Evolutionary conservation across 2,888 invertebrate genomes (phyloP).

Genomic region (Tolmerus cingulatus): DNA sequence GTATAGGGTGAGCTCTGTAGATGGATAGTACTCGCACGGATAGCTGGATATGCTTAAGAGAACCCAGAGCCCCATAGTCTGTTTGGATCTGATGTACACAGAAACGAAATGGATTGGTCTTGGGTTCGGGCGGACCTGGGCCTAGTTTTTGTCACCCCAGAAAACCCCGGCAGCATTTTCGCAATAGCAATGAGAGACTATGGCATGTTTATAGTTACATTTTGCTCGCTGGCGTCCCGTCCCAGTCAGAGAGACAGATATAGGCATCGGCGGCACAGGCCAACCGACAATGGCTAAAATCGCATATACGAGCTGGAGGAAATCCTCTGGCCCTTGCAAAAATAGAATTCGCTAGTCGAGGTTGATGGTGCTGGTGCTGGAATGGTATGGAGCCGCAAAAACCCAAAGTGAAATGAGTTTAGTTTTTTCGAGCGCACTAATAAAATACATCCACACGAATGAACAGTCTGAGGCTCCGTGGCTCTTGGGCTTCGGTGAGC

Average conservation of each 20-base stretch:
- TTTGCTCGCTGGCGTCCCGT: not conserved
- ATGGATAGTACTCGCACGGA: not conserved
- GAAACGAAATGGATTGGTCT: constrained; percentile 35
- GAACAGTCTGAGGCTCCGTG: not conserved
- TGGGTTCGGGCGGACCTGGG: constrained; percentile 31
- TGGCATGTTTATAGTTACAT: constrained; percentile 28
- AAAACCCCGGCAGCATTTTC: constrained; percentile 19
- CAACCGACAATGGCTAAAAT: not conserved
- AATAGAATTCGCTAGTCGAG: not conserved
- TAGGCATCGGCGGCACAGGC: not conserved
- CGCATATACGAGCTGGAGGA: constrained; percentile 16
- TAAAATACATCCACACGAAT: constrained; percentile 16
- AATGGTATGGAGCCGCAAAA: constrained; percentile 17
- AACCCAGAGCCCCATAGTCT: not conserved
- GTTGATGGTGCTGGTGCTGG: not conserved
- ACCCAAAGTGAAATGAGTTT: constrained; percentile 37
- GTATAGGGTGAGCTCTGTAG: not conserved
- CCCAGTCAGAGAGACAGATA: not conserved
- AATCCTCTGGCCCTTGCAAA: not conserved
- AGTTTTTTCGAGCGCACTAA: constrained; percentile 35
- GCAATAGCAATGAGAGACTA: constrained; percentile 4
- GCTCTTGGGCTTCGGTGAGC: not conserved
- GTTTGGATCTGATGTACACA: not conserved
- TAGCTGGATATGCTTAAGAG: not conserved
- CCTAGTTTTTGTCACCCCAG: constrained; percentile 34